phyloP scores from a whole-genome alignment of 2,888 invertebrate genomes.

The Coelopa pilipes region DNA sequence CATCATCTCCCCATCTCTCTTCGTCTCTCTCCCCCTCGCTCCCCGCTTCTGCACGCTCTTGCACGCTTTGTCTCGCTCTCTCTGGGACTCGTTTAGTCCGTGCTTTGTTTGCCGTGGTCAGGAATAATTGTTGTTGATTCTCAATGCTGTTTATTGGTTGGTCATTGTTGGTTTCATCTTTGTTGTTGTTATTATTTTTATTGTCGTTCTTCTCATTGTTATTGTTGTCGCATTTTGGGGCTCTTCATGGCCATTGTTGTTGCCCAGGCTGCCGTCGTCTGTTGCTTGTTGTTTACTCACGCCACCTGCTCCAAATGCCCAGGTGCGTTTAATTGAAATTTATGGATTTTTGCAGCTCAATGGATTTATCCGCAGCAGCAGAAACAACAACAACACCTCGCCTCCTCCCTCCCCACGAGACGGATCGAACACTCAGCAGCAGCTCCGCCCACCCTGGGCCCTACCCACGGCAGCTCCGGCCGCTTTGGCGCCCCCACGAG shows the following conservation, averaged over 20 bases:
- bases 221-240: too few species aligned
- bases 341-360: not conserved
- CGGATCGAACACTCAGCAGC: too few species aligned
- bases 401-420: not conserved
- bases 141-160: too few species aligned
- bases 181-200: too few species aligned
- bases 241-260: too few species aligned
- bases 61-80: not conserved
- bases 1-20: not conserved
- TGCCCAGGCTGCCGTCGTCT: too few species aligned
- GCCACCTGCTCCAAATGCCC: not conserved
- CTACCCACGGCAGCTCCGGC: too few species aligned
- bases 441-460: too few species aligned
- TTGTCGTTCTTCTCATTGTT: too few species aligned
- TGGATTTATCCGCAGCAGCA: not conserved
- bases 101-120: constrained; percentile 2
- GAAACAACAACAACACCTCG: not conserved
- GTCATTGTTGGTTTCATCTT: too few species aligned
- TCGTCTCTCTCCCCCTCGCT: not conserved
- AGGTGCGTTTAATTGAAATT: constrained; percentile 23
- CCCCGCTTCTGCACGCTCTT: too few species aligned
- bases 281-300: too few species aligned
- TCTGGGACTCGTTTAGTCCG: not conserved
- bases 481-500: not conserved
- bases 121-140: not conserved